These are phyloP conservation scores for Rhynchophorus ferrugineus DNA, from an alignment of 1,140 invertebrate species.

Conservation along the genomic window DNA sequence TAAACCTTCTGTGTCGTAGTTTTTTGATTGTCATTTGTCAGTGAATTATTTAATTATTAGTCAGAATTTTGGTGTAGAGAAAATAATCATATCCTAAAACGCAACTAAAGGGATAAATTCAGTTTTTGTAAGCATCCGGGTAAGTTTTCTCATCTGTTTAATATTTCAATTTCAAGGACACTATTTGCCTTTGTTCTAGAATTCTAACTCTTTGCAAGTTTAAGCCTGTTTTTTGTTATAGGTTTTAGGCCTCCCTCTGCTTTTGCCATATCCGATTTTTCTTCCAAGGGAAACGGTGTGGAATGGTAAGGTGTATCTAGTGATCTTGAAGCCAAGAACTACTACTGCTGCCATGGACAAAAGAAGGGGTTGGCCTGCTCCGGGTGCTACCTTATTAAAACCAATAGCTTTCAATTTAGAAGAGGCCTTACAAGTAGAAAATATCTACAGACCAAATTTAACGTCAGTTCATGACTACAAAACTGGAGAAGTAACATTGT, in stretches of 20 bases:
- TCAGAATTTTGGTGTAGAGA: slow-evolving; percentile 16
- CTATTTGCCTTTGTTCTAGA: slow-evolving; percentile 3
- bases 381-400: slow-evolving; percentile 28
- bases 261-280: slow-evolving; percentile 30
- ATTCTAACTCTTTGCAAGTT: not conserved
- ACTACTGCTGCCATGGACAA: slow-evolving; percentile 24
- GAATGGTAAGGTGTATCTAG: slow-evolving; percentile 22
- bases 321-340: slow-evolving; percentile 8
- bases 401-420: slow-evolving; percentile 26
- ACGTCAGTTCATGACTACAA: slow-evolving; percentile 22
- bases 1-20: not conserved
- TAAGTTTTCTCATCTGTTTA: slow-evolving; percentile 1
- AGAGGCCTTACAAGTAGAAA: slow-evolving; percentile 25
- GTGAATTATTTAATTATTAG: not conserved
- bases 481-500: slow-evolving; percentile 26
- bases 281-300: slow-evolving; percentile 21
- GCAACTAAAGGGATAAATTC: slow-evolving; percentile 1
- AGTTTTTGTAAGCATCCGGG: slow-evolving; percentile 18
- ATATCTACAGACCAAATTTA: slow-evolving; percentile 24
- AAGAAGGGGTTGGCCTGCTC: slow-evolving; percentile 31
- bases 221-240: slow-evolving; percentile 11
- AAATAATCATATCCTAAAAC: not conserved
- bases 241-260: slow-evolving; percentile 32
- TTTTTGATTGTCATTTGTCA: not conserved
- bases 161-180: slow-evolving; percentile 2